A percentile compares a stretch with the other conserved stretches of the same genome.
Conservation (phyloP, 2,888 invertebrate species). For the Onchidella celtica region DNA sequence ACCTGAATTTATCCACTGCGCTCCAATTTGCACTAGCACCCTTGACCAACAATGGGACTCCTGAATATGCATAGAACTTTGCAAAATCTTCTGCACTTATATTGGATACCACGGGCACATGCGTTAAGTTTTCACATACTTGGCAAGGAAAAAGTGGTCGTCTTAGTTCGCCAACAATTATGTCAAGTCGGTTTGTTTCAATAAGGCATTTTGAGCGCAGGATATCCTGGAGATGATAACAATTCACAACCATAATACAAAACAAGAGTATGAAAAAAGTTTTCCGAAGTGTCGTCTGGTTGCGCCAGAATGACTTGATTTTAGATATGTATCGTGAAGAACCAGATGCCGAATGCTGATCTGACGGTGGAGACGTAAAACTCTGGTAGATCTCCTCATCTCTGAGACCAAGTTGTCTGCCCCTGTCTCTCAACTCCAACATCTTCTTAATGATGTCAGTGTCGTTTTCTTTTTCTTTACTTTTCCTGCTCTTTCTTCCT, state of each 20-base stretch:
- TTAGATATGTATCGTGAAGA: not conserved
- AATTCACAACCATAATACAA: not conserved
- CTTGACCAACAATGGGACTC: not conserved
- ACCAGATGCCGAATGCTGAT: not conserved
- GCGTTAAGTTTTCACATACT: not conserved
- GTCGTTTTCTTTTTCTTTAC: not conserved
- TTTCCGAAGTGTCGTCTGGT: not conserved
- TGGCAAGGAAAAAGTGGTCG: not conserved
- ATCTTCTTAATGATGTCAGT: not conserved
- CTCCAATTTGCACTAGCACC: not conserved
- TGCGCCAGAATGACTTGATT: not conserved
- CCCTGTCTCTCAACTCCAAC: not conserved
- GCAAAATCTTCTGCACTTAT: not conserved
- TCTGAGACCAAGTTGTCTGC: not conserved
- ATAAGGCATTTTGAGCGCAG: not conserved
- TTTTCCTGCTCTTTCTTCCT: not conserved
- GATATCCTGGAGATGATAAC: not conserved
- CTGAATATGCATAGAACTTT: not conserved
- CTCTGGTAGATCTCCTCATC: not conserved
- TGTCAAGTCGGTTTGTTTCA: not conserved
- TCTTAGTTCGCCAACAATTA: not conserved
- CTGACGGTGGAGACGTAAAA: not conserved
- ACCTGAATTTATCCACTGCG: not conserved
- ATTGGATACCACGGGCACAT: not conserved
- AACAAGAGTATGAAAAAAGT: not conserved